Evolutionary conservation across 2,113 vertebrate genomes (phyloP), one percentile per base, ranked within the genome.

Genomic region (Entosphenus tridentatus): DNA sequence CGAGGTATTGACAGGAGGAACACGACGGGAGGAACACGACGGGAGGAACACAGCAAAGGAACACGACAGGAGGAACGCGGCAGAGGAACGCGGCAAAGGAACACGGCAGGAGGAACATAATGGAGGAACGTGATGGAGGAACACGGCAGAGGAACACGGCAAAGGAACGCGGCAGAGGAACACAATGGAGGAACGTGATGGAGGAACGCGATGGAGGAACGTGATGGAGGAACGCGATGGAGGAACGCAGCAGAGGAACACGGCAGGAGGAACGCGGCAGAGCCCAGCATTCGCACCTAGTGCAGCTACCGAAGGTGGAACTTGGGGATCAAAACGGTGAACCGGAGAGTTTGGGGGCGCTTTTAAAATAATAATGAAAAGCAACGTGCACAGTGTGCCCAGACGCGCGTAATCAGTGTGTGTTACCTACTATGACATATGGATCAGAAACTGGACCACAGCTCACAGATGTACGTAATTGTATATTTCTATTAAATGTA

Each of bases 1-100:
- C 39, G 57, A 11, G 69, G 7, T 18, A 14, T 1, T 9, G 2
- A 10, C 57, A 59, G 12, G 11, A 10, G 11, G 56, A 10, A 3
- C 0, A 12, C 9, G 2, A 8, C 13, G 2, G 65, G 21, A 2
- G 1, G 1, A 5, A 10, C 11, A 11, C 13, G 3, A 16, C 12
- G 9, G 21, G 2, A 1, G 16, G 12, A 8, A n/a, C 10, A 2
- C 2, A 11, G 10, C 57, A 12, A 5, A 39, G 3, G 17, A 57
- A 6, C 0, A 2, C 8, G 0, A 7, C 58, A 6, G 58, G 58
- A 62, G 58, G 58, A 17, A 62, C 13, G 1, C 13, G 58, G 4
- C 16, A 16, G 3, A 62, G 58, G 58, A 62, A 16, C 13, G 1
- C 13, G 58, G 58, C 13, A 16, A 2, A 14, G 58, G 58, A 57